Evolutionary conservation across 2,888 invertebrate genomes (phyloP), one percentile per base, ranked within the genome.

Genomic region (Chaetogeoica ovagalla): DNA sequence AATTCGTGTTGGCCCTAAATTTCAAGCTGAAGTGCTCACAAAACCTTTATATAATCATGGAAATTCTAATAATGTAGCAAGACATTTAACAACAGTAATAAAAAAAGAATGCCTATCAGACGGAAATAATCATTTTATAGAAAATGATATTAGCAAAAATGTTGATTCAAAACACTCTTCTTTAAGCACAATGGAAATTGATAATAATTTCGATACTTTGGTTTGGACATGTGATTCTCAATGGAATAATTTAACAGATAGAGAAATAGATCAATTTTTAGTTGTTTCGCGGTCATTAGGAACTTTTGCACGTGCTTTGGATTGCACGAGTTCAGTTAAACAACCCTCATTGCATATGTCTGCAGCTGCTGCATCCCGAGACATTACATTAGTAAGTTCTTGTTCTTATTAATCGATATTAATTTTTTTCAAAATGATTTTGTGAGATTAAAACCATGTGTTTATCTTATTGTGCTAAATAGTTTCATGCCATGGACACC

Each of bases 331-430:
- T 87, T 96, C 97, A 84, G 96, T 98, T 70, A 96, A 98, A 87
- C 97, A 99, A 86, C 98, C 99, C 82, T 96, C 96, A 85, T 90
- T 99, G 84, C 98, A 99, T 88, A 97, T 99, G 97, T 97, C 97
- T 85, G 99, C 98, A 83, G 98, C 99, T 81, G 98, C 98, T 83
- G 99, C 99, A 83, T 97, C 97, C 85, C 91, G 99, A 85, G 99
- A 99, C 89, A 96, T 98, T 85, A 99, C 99, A 83, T 90, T 97
- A 87, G 93, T 93, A 85, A 86, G 88, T 86, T 69, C 55, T 77
- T n/a, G n/a, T n/a, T n/a, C n/a, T n/a, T n/a, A 52, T 39, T 39
- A 39, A 39, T 39, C 8, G 8, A 39, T 39, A 39, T 39, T 39
- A 6, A 4, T 39, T 39, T 39, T 6, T 39, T 39, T 8, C 8